Base-by-base conservation (phyloP, 2,888 invertebrate genomes). In the Urechis unicinctus region DNA sequence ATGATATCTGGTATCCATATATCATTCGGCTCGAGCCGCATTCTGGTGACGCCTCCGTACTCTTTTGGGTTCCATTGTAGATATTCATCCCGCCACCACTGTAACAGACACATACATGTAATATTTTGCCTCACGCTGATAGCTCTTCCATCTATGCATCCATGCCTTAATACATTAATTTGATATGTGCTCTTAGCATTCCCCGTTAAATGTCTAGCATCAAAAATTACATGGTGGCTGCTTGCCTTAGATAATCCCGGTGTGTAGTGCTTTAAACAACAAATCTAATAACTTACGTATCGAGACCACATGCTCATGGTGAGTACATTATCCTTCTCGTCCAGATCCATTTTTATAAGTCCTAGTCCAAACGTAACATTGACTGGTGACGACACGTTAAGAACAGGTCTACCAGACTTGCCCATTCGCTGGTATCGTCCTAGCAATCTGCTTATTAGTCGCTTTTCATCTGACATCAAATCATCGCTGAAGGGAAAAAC, bases 1-100 rank as follows among this genome's bases (percentile, higher is more conserved):
- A 63, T 66, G 42, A 65, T 57, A 36, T 65, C 65, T 3, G 66
- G 66, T 25, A 58, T 58, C 66, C 66, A 66, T n/a, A 66, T 64
- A n/a, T 52, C 42, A 24, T 60, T 51, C 17, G 60, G 53, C 4
- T 59, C 60, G 9, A 66, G 36, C n/a, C 64, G 53, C 21, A 66
- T 58, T 6, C 55, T 49, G 17, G 46, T 28, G 6, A 66, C 53
- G 4, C 59, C 59, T 4, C 50, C 60, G 46, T 61, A 66, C 26
- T 66, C 56, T 3, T 36, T 43, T 13, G 61, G 57, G 22, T 59
- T 29, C 66, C 66, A 66, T 45, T 26, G 50, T 36, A 66, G 46
- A 26, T 61, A 53, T 24, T 60, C 57, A 50, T 66, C 66, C 13
- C 43, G 48, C 66, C 66, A 66, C 17, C 42, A 25, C 66, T 66